These are phyloP conservation scores for Lepidurus apus DNA, from an alignment of 1,140 invertebrate species.

Conservation along the genomic window DNA sequence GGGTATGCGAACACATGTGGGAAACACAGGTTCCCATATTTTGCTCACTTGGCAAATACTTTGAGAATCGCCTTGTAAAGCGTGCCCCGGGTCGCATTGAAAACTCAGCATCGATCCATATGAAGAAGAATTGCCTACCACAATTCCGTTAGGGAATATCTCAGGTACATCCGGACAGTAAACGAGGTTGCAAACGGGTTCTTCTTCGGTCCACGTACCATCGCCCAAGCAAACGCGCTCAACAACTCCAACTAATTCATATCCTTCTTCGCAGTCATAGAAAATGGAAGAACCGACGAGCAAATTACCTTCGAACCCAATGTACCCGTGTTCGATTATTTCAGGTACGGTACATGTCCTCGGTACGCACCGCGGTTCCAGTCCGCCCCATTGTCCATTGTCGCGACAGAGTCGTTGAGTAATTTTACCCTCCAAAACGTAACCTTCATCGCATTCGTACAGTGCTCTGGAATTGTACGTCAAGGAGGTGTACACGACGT, in stretches of 20 bases:
- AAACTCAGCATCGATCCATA: constrained; percentile 38
- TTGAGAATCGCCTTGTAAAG: constrained; percentile 35
- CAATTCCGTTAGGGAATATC: constrained; percentile 36
- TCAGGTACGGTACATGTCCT: constrained; percentile 35
- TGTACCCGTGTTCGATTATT: constrained; percentile 39
- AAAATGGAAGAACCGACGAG: constrained; percentile 38
- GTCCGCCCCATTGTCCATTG: constrained; percentile 37
- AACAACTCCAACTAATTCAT: constrained; percentile 42
- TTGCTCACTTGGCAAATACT: constrained; percentile 35
- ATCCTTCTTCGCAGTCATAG: constrained; percentile 46
- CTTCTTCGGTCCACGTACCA: constrained; percentile 43
- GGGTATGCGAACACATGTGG: constrained; percentile 37
- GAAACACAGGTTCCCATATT: constrained; percentile 36
- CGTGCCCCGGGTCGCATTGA: constrained; percentile 38
- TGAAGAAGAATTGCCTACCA: constrained; percentile 31
- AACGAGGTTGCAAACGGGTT: constrained; percentile 44
- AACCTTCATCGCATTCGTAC: constrained; percentile 44
- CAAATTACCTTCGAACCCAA: constrained; percentile 30
- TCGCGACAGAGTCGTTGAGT: constrained; percentile 35
- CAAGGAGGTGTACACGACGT: constrained; percentile 22
- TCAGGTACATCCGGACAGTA: constrained; percentile 37
- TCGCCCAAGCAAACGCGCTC: constrained; percentile 43
- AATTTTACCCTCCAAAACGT: constrained; percentile 37
- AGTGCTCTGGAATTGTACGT: constrained; percentile 37
- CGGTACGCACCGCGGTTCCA: constrained; percentile 33